Percentiles rank a stretch among this genome's conserved stretches.
phyloP scores from a whole-genome alignment of 1,140 invertebrate genomes.

The Ceratosolen solmsi region DNA sequence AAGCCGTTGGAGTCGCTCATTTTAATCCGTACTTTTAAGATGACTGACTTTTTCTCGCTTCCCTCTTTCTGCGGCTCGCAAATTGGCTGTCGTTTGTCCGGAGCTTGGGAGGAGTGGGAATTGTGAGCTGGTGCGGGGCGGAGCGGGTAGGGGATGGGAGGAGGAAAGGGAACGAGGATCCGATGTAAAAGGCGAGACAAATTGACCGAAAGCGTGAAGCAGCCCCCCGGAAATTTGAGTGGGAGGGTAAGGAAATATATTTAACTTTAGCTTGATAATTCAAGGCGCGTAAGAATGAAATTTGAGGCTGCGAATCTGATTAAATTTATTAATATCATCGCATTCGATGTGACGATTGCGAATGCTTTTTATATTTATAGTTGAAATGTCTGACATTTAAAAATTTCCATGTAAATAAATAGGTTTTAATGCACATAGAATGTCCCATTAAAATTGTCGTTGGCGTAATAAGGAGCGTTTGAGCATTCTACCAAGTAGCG shows the following conservation, averaged over 20 bases:
- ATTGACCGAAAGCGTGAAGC: constrained; percentile 25
- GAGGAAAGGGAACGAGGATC: too few species aligned
- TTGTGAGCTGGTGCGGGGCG: background rate
- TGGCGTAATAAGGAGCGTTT: too few species aligned
- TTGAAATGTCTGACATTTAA: too few species aligned
- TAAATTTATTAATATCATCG: too few species aligned
- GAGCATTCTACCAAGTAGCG: too few species aligned
- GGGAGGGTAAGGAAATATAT: background rate
- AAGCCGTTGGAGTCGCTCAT: constrained; percentile 52
- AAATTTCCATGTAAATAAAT: too few species aligned
- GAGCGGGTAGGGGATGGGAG: too few species aligned
- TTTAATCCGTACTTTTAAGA: constrained; percentile 69
- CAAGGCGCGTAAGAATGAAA: background rate
- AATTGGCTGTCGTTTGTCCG: constrained; percentile 69
- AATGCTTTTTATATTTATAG: too few species aligned
- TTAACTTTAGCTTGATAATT: background rate
- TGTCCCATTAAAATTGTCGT: too few species aligned
- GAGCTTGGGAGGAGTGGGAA: background rate
- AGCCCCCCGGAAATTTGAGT: background rate
- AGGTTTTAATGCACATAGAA: too few species aligned
- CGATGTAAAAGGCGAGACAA: constrained; percentile 33
- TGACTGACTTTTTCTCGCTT: constrained; percentile 51
- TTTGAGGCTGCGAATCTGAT: too few species aligned
- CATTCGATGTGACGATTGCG: too few species aligned
- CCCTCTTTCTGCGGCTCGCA: constrained; percentile 50